Conservation (phyloP, 2,888 invertebrate genomes). For the Neoascia interrupta region DNA sequence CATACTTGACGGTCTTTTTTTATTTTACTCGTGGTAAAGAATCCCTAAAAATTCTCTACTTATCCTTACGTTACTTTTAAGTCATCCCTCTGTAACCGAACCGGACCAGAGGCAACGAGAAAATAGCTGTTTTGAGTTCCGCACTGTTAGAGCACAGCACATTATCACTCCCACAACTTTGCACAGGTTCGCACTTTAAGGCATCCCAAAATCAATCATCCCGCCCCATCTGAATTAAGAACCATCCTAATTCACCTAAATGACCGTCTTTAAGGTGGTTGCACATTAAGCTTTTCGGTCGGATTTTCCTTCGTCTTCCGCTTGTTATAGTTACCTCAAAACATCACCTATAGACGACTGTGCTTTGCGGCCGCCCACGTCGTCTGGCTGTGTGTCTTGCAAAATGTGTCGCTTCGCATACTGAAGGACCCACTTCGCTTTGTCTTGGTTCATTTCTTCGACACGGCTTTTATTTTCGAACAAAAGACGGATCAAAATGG, state of each 20-base stretch:
- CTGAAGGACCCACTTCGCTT: background rate
- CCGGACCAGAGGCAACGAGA: too few relatives aligned
- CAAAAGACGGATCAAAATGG: conserved; percentile 64
- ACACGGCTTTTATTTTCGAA: conserved; percentile 42
- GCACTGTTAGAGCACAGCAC: too few relatives aligned
- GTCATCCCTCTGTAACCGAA: too few relatives aligned
- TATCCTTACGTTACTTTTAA: too few relatives aligned
- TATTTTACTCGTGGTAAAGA: too few relatives aligned
- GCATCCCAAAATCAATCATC: conserved; percentile 16
- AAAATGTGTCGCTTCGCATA: background rate
- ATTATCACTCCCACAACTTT: background rate
- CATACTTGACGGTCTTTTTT: too few relatives aligned
- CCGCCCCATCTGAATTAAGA: too few relatives aligned
- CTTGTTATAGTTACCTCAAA: conserved; percentile 19
- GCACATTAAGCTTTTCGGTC: background rate
- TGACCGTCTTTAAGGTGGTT: background rate
- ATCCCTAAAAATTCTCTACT: too few relatives aligned
- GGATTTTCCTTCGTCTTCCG: background rate
- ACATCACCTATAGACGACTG: background rate
- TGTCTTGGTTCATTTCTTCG: conserved; percentile 58
- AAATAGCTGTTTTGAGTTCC: too few relatives aligned
- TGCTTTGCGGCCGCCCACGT: too few relatives aligned
- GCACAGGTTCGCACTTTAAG: background rate
- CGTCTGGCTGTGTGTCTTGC: too few relatives aligned
- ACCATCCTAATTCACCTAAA: background rate